Evolutionary conservation across 2,888 invertebrate genomes (phyloP), one percentile per base, ranked within the genome.

Genomic region (Caenorhabditis parvicauda): DNA sequence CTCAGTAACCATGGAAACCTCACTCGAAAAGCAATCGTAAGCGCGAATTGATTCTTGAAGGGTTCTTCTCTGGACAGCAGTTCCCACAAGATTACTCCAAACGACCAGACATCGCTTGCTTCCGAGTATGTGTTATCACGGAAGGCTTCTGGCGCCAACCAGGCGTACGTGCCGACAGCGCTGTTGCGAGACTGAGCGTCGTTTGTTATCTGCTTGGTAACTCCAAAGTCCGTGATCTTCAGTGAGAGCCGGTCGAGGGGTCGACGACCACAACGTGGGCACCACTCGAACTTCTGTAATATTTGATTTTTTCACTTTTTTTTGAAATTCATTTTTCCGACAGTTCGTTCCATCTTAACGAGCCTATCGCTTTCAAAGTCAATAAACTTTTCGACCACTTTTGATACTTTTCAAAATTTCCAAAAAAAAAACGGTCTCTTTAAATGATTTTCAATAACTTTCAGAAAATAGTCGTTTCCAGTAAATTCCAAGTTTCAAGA

Each of bases 61-160:
- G 92, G 92, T 64, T 89, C 88, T 84, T 90, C 92, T 80, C 92
- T 90, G 0, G 94, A 95, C 46, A 98, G 84, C 73, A 98, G 85
- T 83, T 98, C 96, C 96, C 96, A 98, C 7, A 98, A 84, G 0
- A 96, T 92, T 0, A 98, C 92, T 7, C 95, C 96, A 51, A 45
- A 76, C 83, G 82, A 80, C 96, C 96, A 98, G 58, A 96, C 90
- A 82, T 98, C 96, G 0, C 96, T 92, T 81, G 92, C 90, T 81
- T 96, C 94, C 0, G 92, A 93, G 82, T 92, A 96, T 0, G 90
- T 90, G 80, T 92, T 90, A 80, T 92, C 91, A 56, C 92, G 87
- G 70, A 98, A 95, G 14, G 96, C 90, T 84, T 98, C 98, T 0
- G 98, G 98, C 0, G 98, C 94, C 94, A 98, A 96, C 96, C 96